Evolutionary conservation across 2,113 vertebrate genomes (phyloP), one percentile per base, ranked within the genome.

Genomic region (Gulo gulo): DNA sequence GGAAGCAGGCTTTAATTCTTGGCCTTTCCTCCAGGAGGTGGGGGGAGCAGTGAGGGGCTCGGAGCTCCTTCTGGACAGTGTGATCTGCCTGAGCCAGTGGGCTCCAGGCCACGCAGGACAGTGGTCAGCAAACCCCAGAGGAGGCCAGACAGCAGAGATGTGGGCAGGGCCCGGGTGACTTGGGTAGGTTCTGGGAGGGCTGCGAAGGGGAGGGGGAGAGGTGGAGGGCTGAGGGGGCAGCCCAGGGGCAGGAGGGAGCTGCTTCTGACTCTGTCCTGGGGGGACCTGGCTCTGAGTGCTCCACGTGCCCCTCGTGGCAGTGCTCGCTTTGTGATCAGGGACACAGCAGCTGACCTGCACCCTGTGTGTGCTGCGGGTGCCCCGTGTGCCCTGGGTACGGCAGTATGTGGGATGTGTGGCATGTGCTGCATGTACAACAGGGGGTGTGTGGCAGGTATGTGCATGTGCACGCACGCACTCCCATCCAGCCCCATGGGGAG

Each of bases 1-100:
- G 94, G 95, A 92, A 63, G 26, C 61, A 83, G 95, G 92, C 86
- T 96, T 95, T 59, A 81, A 23, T 95, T 82, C 91, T 45, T 47
- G 78, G 93, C 93, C 91, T 96, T 93, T 97, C 80, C 71, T 94
- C 45, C 31, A 21, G 94, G 78, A 59, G 71, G 80, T 4, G 15
- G 16, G 52, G 11, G 3, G 52, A 4, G 52, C 52, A 26, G 24
- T 26, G 26, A 91, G 80, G 86, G 65, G 84, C 42, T 59, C 57
- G 15, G 93, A 80, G 90, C 89, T 89, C 85, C 45, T 39, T 45
- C 63, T 61, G 36, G 84, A 84, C 90, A 52, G 57, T 65, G 61
- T 4, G 73, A 74, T 71, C 86, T 67, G 52, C 47, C 57, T 47
- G 83, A 86, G 92, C 29, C 47, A 24, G 15, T 6, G 2, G 80